Evolutionary conservation across 92 coral and sea anemone species (phyloP), one percentile per base, ranked within the genome.

Genomic region (Porites rus): DNA sequence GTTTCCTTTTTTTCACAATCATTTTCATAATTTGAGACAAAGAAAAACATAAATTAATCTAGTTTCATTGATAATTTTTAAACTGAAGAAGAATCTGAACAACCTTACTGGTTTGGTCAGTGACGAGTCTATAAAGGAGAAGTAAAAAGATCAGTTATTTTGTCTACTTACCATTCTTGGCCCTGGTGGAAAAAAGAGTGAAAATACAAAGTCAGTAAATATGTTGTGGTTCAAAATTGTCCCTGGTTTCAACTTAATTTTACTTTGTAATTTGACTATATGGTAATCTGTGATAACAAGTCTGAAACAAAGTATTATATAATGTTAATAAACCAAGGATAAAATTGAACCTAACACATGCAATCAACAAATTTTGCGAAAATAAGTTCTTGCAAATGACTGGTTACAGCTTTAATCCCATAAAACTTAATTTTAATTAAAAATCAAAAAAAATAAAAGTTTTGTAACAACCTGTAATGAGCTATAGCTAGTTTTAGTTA

Each of bases 161-260:
- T 70, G 7, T n/a, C n/a, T 56, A 78, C 89, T 58, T 86, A 86
- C 89, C 89, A 86, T 59, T 38, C 86, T 86, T 86, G 89, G 69
- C 5, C 71, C 89, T 68, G 78, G 3, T 59, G 24, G 0, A 69
- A 78, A 67, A 59, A 86, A 28, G 74, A 8, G 50, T 17, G 24
- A 20, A 28, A 14, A 28, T 9, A 70, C 10, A 13, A 17, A 22
- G 17, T 11, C 25, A 53, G 51, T 10, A 0, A 56, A 56, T 56
- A 10, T 54, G 60, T 54, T 54, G 60, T 10, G 60, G 60, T 9
- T 54, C 10, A 54, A 13, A 2, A 9, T 54, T 54, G 60, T 54
- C 46, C 46, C 46, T 38, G 60, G 2, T 54, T 54, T 13, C 11
- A 56, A 56, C 1, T 56, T 10, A 6, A 56, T 56, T 56, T 56